Conservation (phyloP, 1,140 invertebrate species). For the Brachionus paranguensis region DNA sequence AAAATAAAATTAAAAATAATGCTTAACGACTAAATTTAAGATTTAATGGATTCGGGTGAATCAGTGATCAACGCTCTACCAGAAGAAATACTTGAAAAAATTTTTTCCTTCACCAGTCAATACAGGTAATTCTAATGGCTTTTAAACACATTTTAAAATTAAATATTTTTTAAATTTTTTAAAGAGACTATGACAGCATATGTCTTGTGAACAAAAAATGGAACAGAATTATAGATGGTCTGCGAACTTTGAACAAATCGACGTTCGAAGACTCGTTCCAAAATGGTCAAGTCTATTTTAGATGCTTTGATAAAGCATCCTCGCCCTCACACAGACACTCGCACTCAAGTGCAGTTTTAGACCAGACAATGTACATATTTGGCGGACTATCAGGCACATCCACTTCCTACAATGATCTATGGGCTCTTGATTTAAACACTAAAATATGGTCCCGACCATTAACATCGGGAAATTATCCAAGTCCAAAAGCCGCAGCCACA, state of each 20-base stretch:
- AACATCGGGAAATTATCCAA: conserved; percentile 67
- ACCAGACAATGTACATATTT: conserved; percentile 76
- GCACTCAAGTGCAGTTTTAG: not conserved
- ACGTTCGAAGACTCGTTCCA: conserved; percentile 14
- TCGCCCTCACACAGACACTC: conserved; percentile 21
- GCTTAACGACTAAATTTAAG: not conserved
- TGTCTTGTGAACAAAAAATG: conserved; percentile 14
- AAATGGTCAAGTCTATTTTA: conserved; percentile 22
- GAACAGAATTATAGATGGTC: conserved; percentile 14
- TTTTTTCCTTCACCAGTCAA: conserved; percentile 21
- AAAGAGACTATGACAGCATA: conserved; percentile 10
- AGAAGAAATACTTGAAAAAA: conserved; percentile 29
- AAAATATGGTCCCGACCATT: conserved; percentile 66
- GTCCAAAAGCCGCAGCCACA: conserved; percentile 87
- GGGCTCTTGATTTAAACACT: conserved; percentile 79
- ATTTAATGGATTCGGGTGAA: not conserved
- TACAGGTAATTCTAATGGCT: not conserved
- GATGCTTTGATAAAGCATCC: not conserved
- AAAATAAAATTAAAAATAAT: too few species aligned
- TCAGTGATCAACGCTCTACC: not conserved
- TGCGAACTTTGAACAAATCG: conserved; percentile 1
- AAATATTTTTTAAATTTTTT: not conserved
- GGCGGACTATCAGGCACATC: conserved; percentile 87
- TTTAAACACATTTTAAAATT: not conserved
- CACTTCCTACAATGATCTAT: conserved; percentile 94